Base-by-base conservation (phyloP, 1,140 invertebrate genomes). In the Ericerus pela region DNA sequence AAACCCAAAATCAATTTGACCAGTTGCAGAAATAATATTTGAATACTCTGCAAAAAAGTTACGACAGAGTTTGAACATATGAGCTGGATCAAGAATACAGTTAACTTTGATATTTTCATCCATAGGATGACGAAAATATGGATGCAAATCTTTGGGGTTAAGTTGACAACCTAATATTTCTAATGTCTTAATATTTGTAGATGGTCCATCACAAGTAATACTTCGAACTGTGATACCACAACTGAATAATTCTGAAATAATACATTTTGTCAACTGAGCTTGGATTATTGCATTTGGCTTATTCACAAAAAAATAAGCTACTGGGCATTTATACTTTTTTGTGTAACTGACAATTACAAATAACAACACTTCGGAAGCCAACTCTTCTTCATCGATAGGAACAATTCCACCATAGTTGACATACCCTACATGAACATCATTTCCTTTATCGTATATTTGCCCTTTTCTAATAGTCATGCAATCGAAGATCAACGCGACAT, bases 11-110 rank as follows among this genome's bases (percentile, higher is more conserved):
- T n/a, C n/a, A n/a, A n/a, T n/a, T n/a, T n/a, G n/a, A n/a, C n/a
- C n/a, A n/a, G n/a, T n/a, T n/a, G n/a, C n/a, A n/a, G n/a, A n/a
- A n/a, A n/a, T n/a, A n/a, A n/a, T n/a, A n/a, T n/a, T n/a, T n/a
- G n/a, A n/a, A n/a, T n/a, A n/a, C n/a, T n/a, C n/a, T n/a, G n/a
- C n/a, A n/a, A n/a, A n/a, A n/a, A n/a, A n/a, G n/a, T 53, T 53
- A 12, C 51, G 51, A 27, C 18, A 18, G 11, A 53, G 27, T 53
- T 53, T 53, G 4, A 53, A 5, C 24, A 53, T 53, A 29, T 53
- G 51, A 53, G 18, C 18, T 24, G 24, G 51, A 29, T 53, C 51
- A 4, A 29, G 10, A 5, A 53, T 27, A 27, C 14, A 18, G 27
- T 12, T 24, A 29, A 27, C 12, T 10, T 53, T 24, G 14, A 10